A percentile compares a stretch with the other conserved stretches of the same genome.
Conservation (phyloP, 2,113 vertebrate genomes). For the Anhinga anhinga region DNA sequence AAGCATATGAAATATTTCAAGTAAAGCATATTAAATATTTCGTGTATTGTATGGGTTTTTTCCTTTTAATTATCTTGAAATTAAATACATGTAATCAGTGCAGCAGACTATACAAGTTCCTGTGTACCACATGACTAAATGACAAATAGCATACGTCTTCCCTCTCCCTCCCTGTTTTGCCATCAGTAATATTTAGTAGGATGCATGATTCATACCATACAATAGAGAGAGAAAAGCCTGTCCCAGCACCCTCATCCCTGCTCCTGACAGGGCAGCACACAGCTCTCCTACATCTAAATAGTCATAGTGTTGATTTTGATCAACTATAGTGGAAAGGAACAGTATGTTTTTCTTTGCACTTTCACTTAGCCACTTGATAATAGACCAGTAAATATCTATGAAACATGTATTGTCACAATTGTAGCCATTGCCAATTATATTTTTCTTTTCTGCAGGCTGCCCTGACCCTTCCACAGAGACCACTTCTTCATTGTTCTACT, state of each 20-base stretch:
- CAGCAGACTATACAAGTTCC: background rate
- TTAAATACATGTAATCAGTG: background rate
- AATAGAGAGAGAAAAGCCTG: background rate
- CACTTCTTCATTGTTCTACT: constrained; percentile 92
- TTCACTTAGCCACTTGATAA: background rate
- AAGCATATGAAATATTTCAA: background rate
- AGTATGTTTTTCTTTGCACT: background rate
- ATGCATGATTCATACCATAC: background rate
- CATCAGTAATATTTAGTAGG: background rate
- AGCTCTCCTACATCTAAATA: background rate
- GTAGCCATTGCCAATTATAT: background rate
- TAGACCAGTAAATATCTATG: background rate
- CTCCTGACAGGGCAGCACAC: background rate
- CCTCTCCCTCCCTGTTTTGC: background rate
- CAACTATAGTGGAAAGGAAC: background rate
- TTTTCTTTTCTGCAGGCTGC: constrained; percentile 80
- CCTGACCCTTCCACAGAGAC: constrained; percentile 84
- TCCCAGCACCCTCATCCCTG: background rate
- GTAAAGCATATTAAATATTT: background rate
- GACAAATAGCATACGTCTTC: background rate
- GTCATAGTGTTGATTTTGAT: background rate
- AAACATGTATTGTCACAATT: background rate
- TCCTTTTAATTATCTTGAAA: background rate
- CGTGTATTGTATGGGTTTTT: background rate
- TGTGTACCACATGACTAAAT: background rate